Evolutionary conservation across 1,140 invertebrate species (phyloP), one percentile per base, ranked within the genome.

Genomic region (Dreissena polymorpha): DNA sequence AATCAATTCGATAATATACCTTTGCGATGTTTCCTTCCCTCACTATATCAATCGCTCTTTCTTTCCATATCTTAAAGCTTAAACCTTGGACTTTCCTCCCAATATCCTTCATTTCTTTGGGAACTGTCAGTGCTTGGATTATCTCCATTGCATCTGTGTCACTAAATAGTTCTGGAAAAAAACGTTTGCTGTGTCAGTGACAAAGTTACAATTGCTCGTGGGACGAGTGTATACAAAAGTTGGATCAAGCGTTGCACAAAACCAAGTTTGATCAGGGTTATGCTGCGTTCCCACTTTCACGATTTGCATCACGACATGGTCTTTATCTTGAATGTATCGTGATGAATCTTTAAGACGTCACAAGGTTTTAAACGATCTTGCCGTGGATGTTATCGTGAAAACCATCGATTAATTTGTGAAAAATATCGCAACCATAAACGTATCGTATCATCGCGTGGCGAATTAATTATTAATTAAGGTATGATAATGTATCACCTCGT

Each of bases 71-170:
- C 16, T 84, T 84, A 14, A 78, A 55, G 39, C 87, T 76, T 70
- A 87, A 88, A 39, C 86, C 83, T 67, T 75, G 21, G 1, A 89
- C 87, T 53, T 86, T 63, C 63, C 88, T 69, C 21, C 89, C 89
- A 57, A 86, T 67, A 25, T 72, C 50, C 55, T 90, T 90, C 65
- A 86, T 85, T 50, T 81, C 63, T 50, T 65, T 57, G 16, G 89
- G 89, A 68, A 86, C 53, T 6, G 63, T 65, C 12, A 76, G 49
- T 27, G 57, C 23, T 76, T 88, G 27, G 55, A 90, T 90, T 21
- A 84, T 83, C 29, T 78, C 10, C 16, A 84, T 82, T 18, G 78
- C 84, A 21, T 77, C 63, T 13, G 78, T 39, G 73, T 90, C 88
- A 18, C 83, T 51, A 67, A 90, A 86, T 23, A 87, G 53, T 27